A percentile compares a stretch with the other conserved stretches of the same genome.
Conservation (phyloP, 2,888 invertebrate genomes). For the Pecten maximus region DNA sequence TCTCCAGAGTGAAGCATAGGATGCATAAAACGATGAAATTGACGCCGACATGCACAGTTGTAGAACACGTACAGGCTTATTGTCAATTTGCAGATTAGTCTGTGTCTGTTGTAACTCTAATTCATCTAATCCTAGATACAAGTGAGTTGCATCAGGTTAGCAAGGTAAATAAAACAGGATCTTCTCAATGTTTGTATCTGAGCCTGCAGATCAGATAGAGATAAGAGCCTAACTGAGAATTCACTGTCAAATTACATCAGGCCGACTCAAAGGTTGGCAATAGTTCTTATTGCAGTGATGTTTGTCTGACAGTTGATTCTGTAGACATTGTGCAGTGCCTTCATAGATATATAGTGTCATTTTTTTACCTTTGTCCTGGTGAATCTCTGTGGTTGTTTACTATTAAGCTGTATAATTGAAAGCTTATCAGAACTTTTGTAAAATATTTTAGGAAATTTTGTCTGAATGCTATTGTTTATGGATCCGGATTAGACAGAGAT, state of each 20-base stretch:
- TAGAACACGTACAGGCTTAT: background rate
- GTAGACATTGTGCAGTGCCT: too few species aligned
- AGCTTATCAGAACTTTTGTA: too few species aligned
- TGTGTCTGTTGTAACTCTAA: background rate
- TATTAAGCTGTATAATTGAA: too few species aligned
- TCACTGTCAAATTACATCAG: background rate
- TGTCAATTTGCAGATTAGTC: conserved; percentile 13
- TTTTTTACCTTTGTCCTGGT: too few species aligned
- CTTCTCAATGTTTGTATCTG: background rate
- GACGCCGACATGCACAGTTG: background rate
- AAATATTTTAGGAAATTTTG: too few species aligned
- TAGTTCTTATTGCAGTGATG: background rate
- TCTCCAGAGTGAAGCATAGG: background rate
- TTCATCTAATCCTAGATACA: background rate
- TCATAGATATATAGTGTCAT: too few species aligned
- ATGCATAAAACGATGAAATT: background rate
- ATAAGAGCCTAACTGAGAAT: background rate
- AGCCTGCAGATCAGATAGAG: background rate
- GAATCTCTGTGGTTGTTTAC: too few species aligned
- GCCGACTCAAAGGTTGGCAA: background rate
- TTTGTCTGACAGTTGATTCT: background rate
- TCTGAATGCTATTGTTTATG: too few species aligned
- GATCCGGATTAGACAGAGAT: too few species aligned
- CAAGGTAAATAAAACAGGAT: background rate
- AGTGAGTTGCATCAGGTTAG: background rate